Percentiles rank a stretch among this genome's conserved stretches.
phyloP scores from a whole-genome alignment of 2,797 vertebrate species.

The Sciaenops ocellatus region DNA sequence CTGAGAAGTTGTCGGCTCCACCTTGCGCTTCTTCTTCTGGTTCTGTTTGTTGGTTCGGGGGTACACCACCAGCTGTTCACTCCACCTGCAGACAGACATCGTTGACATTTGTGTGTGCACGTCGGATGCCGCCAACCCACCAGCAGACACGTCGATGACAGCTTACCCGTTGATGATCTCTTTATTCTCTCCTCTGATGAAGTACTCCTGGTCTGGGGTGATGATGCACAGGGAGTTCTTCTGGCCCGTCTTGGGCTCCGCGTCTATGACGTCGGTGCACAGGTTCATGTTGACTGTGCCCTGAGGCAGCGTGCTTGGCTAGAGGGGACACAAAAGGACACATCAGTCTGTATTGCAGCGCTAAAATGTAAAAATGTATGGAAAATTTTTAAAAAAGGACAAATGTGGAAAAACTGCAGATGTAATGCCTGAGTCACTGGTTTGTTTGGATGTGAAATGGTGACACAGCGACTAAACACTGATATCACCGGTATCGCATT shows the following conservation, averaged over 20 bases:
- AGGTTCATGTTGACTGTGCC: constrained; percentile 91
- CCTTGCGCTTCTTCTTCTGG: constrained; percentile 91
- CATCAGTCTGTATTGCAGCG: not conserved
- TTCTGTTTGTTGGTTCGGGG: constrained; percentile 90
- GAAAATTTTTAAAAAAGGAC: constrained; percentile 2
- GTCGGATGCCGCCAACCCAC: not conserved
- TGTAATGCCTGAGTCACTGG: constrained; percentile 18
- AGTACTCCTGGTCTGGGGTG: constrained; percentile 89
- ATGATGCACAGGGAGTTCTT: constrained; percentile 89
- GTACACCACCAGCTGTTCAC: constrained; percentile 87
- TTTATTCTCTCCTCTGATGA: constrained; percentile 88
- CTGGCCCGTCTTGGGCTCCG: constrained; percentile 88
- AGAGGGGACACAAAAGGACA: constrained; percentile 32
- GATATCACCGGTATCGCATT: constrained; percentile 43
- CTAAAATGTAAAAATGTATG: no score
- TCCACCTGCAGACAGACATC: constrained; percentile 79
- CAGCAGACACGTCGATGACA: not conserved
- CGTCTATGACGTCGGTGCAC: constrained; percentile 87
- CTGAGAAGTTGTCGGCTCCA: constrained; percentile 87
- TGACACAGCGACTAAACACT: constrained; percentile 29
- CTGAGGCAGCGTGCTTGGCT: constrained; percentile 89
- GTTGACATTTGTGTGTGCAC: not conserved
- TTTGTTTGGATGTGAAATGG: constrained; percentile 19
- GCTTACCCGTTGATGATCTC: constrained; percentile 89
- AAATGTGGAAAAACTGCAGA: constrained; percentile 28